These are phyloP conservation scores for Cherax quadricarinatus DNA, from an alignment of 1,140 invertebrate genomes.

Conservation along the genomic window DNA sequence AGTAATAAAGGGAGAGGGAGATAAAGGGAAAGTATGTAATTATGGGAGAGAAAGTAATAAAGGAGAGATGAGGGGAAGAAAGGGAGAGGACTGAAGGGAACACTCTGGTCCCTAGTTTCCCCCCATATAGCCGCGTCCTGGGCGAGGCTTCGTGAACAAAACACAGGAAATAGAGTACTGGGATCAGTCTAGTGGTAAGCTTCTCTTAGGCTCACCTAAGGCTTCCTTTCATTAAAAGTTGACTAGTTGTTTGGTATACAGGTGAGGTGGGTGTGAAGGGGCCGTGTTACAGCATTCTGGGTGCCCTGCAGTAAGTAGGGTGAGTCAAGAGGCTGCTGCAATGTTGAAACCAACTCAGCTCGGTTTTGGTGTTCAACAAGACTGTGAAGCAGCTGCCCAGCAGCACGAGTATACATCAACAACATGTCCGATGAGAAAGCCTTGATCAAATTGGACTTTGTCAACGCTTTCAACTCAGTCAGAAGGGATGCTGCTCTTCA, in stretches of 20 bases:
- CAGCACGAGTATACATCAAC: too few relatives aligned
- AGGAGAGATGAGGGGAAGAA: not conserved
- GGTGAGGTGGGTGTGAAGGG: not conserved
- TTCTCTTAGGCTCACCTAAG: not conserved
- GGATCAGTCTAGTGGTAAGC: not conserved
- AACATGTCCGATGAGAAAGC: too few relatives aligned
- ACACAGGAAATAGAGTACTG: not conserved
- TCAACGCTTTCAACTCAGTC: too few relatives aligned
- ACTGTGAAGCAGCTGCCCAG: too few relatives aligned
- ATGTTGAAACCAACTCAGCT: too few relatives aligned
- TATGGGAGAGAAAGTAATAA: not conserved
- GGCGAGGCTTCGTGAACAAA: not conserved
- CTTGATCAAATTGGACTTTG: too few relatives aligned
- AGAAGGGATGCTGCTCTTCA: too few relatives aligned
- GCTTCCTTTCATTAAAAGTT: slow-evolving; percentile 3
- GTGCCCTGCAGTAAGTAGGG: too few relatives aligned
- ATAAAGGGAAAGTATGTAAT: too few relatives aligned
- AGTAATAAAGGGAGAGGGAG: not conserved
- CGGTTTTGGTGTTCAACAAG: too few relatives aligned
- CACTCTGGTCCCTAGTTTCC: not conserved
- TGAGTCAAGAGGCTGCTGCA: too few relatives aligned
- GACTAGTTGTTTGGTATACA: not conserved
- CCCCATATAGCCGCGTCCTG: not conserved
- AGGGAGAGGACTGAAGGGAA: not conserved
- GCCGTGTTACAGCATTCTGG: not conserved